Conservation (phyloP, 23 tunicate species). For the Phallusia fumigata region DNA sequence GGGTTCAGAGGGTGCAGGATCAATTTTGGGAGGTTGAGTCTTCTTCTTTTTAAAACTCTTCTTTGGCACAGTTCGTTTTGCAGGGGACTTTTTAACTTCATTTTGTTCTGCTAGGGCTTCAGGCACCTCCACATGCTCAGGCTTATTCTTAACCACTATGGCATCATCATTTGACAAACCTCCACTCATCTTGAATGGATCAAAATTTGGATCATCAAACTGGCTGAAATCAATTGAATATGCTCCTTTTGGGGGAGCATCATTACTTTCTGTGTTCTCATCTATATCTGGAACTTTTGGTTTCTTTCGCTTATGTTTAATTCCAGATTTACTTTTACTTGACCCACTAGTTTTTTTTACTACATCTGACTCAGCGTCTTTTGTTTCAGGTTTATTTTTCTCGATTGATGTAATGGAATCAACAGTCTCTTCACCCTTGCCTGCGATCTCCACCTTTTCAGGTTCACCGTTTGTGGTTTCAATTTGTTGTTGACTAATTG, state of each 20-base stretch:
- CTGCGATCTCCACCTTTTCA: background rate
- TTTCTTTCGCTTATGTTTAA: background rate
- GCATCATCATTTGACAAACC: constrained; percentile 13
- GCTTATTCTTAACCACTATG: background rate
- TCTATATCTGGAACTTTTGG: background rate
- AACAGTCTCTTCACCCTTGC: background rate
- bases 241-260: constrained; percentile 29
- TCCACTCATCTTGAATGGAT: constrained; percentile 32
- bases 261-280: background rate
- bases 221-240: constrained; percentile 52
- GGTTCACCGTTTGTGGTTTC: constrained; percentile 23
- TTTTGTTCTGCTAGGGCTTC: background rate
- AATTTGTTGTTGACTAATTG: background rate
- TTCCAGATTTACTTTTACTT: background rate
- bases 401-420: background rate
- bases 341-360: background rate
- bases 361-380: background rate
- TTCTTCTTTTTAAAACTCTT: background rate
- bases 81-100: background rate
- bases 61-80: background rate
- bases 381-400: background rate
- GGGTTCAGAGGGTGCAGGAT: background rate
- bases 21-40: background rate
- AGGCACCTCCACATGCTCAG: background rate
- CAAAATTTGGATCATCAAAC: constrained; percentile 63